Evolutionary conservation across 2,113 vertebrate genomes (phyloP), one percentile per base, ranked within the genome.

Genomic region (Hydrolagus affinis): DNA sequence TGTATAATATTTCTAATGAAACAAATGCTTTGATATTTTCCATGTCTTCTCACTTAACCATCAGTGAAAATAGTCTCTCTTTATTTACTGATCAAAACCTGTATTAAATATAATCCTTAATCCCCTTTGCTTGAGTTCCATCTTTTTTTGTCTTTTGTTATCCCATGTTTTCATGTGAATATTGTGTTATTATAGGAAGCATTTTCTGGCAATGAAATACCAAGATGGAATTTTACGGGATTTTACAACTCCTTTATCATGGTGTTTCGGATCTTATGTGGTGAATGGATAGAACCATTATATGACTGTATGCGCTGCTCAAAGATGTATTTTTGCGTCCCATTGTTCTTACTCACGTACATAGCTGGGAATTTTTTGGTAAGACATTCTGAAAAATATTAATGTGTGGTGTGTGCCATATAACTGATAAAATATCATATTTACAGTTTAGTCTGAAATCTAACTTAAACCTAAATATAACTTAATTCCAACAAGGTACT

Each of bases 181-280:
- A 30, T 83, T 66, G 30, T 66, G 25, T 83, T 83, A 72, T 57
- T 72, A 59, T 80, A 86, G 86, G 78, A 56, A 14, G 78, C 75
- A 64, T 86, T 86, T 60, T 28, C 66, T 25, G 78, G 74, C 66
- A 70, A 85, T 15, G 21, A 70, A 62, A 68, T 86, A 64, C 86
- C 86, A 17, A 74, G 86, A 56, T 86, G 86, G 86, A 86, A 86
- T 30, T 86, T 86, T 66, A 70, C 28, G 44, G 64, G 70, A 66
- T 86, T 86, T 76, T 86, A 86, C 30, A 70, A 68, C 60, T 86
- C 86, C 62, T 86, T 86, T 64, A 75, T 86, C 25, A 86, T 86
- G 86, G 86, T 86, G 28, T 86, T 86, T 62, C 86, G 86, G 28
- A 72, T 86, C 28, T 44, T 86, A 25, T 86, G 86, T 85, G 86